phyloP scores from a whole-genome alignment of 2,797 vertebrate genomes.

The Cetoscarus ocellatus region DNA sequence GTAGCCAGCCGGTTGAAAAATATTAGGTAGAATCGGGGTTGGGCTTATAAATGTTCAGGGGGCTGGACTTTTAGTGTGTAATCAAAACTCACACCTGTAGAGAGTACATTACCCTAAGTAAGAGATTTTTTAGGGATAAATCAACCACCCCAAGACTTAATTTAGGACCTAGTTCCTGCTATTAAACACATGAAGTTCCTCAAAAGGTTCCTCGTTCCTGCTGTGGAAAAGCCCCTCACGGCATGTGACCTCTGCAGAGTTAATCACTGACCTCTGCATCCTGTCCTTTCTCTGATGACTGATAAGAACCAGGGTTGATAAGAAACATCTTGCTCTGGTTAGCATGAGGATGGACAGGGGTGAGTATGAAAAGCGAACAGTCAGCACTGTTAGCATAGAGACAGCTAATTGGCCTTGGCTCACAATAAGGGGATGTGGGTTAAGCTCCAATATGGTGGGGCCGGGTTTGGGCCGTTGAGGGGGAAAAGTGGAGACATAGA shows the following conservation, averaged over 20 bases:
- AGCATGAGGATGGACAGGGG: conserved; percentile 50
- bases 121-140: too few species aligned
- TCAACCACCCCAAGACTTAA: too few species aligned
- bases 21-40: too few species aligned
- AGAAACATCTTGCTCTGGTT: conserved; percentile 71
- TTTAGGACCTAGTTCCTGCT: too few species aligned
- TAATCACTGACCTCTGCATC: conserved; percentile 42
- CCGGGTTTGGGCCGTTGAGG: conserved; percentile 44
- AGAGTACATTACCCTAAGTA: too few species aligned
- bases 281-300: conserved; percentile 28
- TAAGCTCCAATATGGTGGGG: conserved; percentile 54
- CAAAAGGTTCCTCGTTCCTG: too few species aligned
- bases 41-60: too few species aligned
- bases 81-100: too few species aligned
- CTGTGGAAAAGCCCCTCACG: background rate
- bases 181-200: too few species aligned
- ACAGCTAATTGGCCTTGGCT: conserved; percentile 76
- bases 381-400: conserved; percentile 64
- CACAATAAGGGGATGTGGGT: conserved; percentile 73
- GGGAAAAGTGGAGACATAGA: conserved; percentile 53
- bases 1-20: too few species aligned
- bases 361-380: conserved; percentile 62
- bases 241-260: conserved; percentile 44
- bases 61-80: too few species aligned
- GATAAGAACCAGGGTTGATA: conserved; percentile 56